Conservation (phyloP, 1,140 invertebrate species). For the Drosophila novamexicana region DNA sequence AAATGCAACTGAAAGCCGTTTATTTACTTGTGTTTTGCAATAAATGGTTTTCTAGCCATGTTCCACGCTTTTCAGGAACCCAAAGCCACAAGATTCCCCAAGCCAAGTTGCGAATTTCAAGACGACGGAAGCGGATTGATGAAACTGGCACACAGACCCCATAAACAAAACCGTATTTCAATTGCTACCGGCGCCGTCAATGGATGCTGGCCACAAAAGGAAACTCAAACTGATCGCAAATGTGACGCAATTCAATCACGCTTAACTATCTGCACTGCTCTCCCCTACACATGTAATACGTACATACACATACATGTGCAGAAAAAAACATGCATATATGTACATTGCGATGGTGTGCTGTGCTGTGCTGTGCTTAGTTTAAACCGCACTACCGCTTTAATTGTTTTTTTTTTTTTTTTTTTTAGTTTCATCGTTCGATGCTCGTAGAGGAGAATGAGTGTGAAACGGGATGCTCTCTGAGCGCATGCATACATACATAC, state of each 20-base stretch:
- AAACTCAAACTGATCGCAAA: constrained; percentile 37
- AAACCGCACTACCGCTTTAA: constrained; percentile 41
- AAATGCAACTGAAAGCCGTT: neutral
- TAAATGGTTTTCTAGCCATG: neutral
- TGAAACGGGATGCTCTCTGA: constrained; percentile 13
- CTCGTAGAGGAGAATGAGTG: constrained; percentile 4
- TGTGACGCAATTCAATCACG: constrained; percentile 51
- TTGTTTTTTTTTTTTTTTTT: constrained; percentile 13
- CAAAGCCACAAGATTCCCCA: neutral
- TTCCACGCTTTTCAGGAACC: neutral
- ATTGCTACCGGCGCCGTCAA: constrained; percentile 29
- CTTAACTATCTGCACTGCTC: constrained; percentile 26
- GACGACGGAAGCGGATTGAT: constrained; percentile 35
- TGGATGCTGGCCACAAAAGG: constrained; percentile 47
- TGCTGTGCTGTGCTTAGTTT: constrained; percentile 26
- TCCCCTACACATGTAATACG: constrained; percentile 3
- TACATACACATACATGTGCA: constrained; percentile 8
- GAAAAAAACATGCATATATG: neutral
- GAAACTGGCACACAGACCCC: constrained; percentile 57
- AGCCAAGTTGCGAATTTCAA: constrained; percentile 11
- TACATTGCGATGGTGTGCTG: constrained; percentile 12
- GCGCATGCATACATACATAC: constrained; percentile 3
- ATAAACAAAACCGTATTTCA: constrained; percentile 43
- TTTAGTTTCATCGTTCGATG: constrained; percentile 18
- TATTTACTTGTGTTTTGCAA: neutral